These are phyloP conservation scores for Ethmia dodecea DNA, from an alignment of 2,888 invertebrate species.

Conservation along the genomic window DNA sequence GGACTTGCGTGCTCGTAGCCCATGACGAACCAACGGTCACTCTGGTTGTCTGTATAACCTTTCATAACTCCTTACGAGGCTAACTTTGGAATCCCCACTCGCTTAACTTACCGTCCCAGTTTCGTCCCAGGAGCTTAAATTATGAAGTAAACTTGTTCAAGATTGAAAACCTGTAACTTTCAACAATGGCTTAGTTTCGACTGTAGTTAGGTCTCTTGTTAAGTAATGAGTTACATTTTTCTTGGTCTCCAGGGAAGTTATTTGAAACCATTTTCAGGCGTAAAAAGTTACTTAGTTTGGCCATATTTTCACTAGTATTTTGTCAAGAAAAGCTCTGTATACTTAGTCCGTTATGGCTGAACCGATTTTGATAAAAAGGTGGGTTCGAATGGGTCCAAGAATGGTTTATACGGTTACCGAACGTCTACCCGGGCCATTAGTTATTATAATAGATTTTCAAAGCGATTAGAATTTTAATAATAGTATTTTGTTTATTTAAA, in stretches of 20 bases:
- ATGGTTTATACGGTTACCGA: too few relatives aligned
- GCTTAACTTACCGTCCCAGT: conserved; percentile 35
- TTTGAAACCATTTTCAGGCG: conserved; percentile 20
- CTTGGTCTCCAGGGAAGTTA: conserved; percentile 44
- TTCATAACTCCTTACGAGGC: conserved; percentile 11
- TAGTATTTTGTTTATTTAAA: too few relatives aligned
- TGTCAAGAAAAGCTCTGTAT: too few relatives aligned
- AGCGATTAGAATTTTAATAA: too few relatives aligned
- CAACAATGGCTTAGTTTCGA: conserved; percentile 31
- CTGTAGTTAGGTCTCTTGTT: conserved; percentile 28
- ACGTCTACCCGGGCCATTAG: background rate
- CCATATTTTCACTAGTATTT: too few relatives aligned
- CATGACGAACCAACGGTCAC: conserved; percentile 18
- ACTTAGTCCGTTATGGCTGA: too few relatives aligned
- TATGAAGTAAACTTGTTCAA: conserved; percentile 54
- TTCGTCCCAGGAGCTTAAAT: conserved; percentile 44
- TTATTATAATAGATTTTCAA: background rate
- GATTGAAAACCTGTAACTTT: conserved; percentile 56
- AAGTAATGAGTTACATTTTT: conserved; percentile 49
- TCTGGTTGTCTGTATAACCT: conserved; percentile 24
- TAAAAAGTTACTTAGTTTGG: conserved; percentile 3
- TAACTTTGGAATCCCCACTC: conserved; percentile 40
- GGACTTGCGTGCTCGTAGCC: conserved; percentile 36
- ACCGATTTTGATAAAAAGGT: too few relatives aligned
- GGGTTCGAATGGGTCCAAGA: too few relatives aligned